These are phyloP conservation scores for Tholera decimalis DNA, from an alignment of 2,888 invertebrate species.

Conservation along the genomic window DNA sequence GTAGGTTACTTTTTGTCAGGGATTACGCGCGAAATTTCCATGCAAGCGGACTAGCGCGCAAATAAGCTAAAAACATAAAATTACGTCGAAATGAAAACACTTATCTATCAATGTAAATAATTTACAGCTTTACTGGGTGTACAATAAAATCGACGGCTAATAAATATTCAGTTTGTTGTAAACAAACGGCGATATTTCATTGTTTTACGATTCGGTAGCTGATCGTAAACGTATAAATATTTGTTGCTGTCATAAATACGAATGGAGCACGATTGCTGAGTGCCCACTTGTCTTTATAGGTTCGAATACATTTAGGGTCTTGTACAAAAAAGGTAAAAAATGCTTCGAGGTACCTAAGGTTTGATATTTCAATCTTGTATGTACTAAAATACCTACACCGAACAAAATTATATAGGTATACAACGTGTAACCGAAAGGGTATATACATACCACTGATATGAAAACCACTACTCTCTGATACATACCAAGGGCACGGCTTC, in stretches of 20 bases:
- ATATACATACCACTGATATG: too few species aligned
- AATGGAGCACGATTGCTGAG: conserved; percentile 9
- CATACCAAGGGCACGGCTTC: too few species aligned
- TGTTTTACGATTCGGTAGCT: conserved; percentile 43
- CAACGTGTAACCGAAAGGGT: too few species aligned
- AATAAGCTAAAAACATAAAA: background rate
- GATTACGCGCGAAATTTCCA: too few species aligned
- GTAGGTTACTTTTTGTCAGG: too few species aligned
- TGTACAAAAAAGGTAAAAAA: too few species aligned
- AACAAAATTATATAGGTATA: too few species aligned
- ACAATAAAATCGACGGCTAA: conserved; percentile 37
- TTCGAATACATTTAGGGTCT: too few species aligned
- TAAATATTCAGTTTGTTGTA: conserved; percentile 39
- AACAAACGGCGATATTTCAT: conserved; percentile 44
- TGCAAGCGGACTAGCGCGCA: background rate
- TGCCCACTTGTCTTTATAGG: background rate
- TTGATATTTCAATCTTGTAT: too few species aligned
- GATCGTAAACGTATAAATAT: conserved; percentile 48
- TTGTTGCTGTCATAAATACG: conserved; percentile 39
- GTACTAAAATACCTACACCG: too few species aligned
- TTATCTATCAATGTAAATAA: conserved; percentile 20
- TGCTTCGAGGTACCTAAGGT: too few species aligned
- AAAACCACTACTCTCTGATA: too few species aligned
- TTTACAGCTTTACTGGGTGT: conserved; percentile 1
- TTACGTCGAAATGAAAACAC: background rate